Base-by-base conservation (phyloP, 1,140 invertebrate species). In the Melipona quadrifasciata region DNA sequence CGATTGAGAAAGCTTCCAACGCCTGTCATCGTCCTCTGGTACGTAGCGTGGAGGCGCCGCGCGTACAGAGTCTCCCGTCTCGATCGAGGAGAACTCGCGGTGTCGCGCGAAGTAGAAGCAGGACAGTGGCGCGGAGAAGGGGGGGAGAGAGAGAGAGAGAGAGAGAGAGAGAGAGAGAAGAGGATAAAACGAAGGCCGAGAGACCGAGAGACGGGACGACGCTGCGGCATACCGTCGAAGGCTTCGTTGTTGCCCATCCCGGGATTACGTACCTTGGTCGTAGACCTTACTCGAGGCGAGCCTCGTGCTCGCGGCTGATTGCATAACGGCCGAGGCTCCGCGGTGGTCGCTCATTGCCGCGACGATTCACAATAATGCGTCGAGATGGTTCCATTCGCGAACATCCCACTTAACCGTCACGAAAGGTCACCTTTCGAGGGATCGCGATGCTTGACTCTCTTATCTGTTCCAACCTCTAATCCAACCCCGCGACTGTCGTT, bases 181-280 rank as follows among this genome's bases (percentile, higher is more conserved):
- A 57, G 68, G 51, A 31, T 72, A 14, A 39, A 61, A 80, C 39
- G 72, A 65, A 80, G 83, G 78, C 34, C 70, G 61, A 58, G 51
- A 47, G 39, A 47, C n/a, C 0, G 74, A 80, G 83, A 80, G 83
- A 80, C 58, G 76, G 75, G 55, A 58, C 34, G 31, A 39, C n/a
- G 51, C 21, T 73, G 67, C 84, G 79, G 65, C 77, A 84, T 84
- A 87, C 68, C 71, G 80, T 79, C 81, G 85, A 87, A 87, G 82
- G 67, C 83, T 82, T 76, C 78, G 86, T 78, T 74, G 76, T 86
- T 90, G 90, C 87, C 91, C 90, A 92, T 92, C 91, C 87, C 82
- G 90, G 81, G 87, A 89, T 91, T 92, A 87, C 89, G 90, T 91
- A 87, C 89, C 87, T 84, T 92, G 92, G 92, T 92, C 92, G 89